Evolutionary conservation across 1,140 invertebrate species (phyloP).

Genomic region (Asbolus verrucosus): DNA sequence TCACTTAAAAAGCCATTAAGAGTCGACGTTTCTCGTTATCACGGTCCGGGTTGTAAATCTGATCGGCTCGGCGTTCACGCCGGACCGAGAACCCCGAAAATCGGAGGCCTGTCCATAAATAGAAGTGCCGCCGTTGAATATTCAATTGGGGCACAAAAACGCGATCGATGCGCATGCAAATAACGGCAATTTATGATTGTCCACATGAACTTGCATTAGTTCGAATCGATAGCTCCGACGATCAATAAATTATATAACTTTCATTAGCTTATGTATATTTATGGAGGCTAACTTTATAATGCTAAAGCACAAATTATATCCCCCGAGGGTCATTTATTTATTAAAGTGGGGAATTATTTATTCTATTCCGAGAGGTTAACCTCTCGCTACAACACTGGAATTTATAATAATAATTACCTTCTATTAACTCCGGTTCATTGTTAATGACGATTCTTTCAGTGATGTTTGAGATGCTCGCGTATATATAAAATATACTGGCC

Average conservation of each 20-base stretch:
- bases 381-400: no score
- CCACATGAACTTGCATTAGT: constrained; percentile 5
- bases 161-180: not conserved
- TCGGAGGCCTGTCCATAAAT: constrained; percentile 23
- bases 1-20: constrained; percentile 58
- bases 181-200: no score
- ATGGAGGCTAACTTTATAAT: not conserved
- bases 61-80: constrained; percentile 46
- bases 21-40: not conserved
- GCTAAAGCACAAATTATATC: no score
- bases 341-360: no score
- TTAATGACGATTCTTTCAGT: no score
- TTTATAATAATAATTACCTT: no score
- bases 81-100: not conserved
- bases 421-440: no score
- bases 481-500: no score
- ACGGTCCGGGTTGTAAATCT: not conserved
- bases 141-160: not conserved
- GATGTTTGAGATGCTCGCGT: no score
- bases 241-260: not conserved
- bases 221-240: constrained; percentile 5
- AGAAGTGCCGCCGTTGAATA: constrained; percentile 9
- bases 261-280: constrained; percentile 9
- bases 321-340: no score
- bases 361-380: no score